phyloP scores from a whole-genome alignment of 2,797 vertebrate genomes.

The Characodon lateralis region DNA sequence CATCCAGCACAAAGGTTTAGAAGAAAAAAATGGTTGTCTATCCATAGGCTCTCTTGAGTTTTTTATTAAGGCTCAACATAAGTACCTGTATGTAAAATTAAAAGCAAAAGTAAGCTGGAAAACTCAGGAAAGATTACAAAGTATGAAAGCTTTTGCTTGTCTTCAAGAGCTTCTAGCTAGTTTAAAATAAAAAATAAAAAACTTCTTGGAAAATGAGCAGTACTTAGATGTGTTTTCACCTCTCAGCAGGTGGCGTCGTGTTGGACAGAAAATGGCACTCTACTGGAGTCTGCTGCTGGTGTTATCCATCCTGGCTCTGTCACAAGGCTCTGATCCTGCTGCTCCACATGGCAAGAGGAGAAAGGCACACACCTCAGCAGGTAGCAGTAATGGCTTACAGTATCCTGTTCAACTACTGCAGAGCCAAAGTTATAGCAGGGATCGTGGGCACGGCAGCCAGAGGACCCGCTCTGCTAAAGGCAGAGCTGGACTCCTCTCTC shows the following conservation, averaged over 20 bases:
- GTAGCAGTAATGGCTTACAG: conserved; percentile 73
- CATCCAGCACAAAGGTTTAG: not conserved
- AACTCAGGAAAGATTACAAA: not conserved
- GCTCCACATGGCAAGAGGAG: conserved; percentile 65
- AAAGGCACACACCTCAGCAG: conserved; percentile 48
- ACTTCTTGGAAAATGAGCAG: not conserved
- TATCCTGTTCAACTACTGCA: conserved; percentile 75
- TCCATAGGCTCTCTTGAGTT: too few relatives aligned
- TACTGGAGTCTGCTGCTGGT: conserved; percentile 64
- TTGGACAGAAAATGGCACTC: conserved; percentile 64
- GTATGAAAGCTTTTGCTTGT: not conserved
- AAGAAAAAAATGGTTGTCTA: not conserved
- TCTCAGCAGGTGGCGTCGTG: conserved; percentile 68
- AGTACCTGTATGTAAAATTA: not conserved
- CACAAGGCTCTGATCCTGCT: conserved; percentile 62
- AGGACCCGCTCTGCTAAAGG: conserved; percentile 70
- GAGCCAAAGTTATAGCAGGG: conserved; percentile 65
- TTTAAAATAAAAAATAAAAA: not conserved
- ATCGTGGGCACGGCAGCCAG: conserved; percentile 69
- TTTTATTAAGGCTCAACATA: not conserved
- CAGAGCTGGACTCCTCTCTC: conserved; percentile 66
- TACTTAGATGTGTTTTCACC: conserved; percentile 18
- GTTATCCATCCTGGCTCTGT: conserved; percentile 56
- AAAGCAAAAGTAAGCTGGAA: not conserved
- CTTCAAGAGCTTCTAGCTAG: not conserved